These are phyloP conservation scores for Neosilurus hyrtlii DNA, from an alignment of 2,797 vertebrate species.

Conservation along the genomic window DNA sequence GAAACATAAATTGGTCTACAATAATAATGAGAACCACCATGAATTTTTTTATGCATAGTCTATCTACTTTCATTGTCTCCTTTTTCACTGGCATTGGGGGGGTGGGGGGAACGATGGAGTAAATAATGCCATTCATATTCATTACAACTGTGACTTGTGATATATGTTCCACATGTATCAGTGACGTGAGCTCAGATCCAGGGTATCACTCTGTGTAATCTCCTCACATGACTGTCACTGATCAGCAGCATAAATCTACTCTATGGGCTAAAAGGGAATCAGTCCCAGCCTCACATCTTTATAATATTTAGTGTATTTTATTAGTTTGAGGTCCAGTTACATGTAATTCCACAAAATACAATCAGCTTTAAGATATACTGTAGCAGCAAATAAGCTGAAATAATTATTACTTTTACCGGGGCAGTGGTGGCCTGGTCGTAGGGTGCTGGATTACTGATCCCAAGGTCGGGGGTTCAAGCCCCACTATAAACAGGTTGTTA, in stretches of 20 bases:
- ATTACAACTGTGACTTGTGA: neutral
- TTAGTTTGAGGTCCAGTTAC: neutral
- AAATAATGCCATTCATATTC: neutral
- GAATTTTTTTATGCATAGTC: neutral
- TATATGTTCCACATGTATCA: neutral
- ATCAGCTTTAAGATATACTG: too few relatives aligned
- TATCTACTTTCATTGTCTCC: neutral
- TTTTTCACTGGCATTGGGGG: neutral
- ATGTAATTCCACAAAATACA: neutral
- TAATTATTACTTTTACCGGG: too few relatives aligned
- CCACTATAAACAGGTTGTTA: too few relatives aligned
- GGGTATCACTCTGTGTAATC: neutral
- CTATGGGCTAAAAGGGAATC: neutral
- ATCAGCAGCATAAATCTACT: neutral
- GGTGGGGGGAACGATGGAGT: neutral
- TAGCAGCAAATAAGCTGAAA: too few relatives aligned
- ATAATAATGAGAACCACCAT: neutral
- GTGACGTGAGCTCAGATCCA: neutral
- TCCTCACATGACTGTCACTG: neutral
- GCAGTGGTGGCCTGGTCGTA: too few relatives aligned
- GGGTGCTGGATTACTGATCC: too few relatives aligned
- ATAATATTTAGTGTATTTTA: neutral
- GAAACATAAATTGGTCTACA: neutral
- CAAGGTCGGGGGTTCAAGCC: too few relatives aligned
- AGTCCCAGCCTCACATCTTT: neutral